Evolutionary conservation across 2,888 invertebrate genomes (phyloP).

Genomic region (Drosophila rubida): DNA sequence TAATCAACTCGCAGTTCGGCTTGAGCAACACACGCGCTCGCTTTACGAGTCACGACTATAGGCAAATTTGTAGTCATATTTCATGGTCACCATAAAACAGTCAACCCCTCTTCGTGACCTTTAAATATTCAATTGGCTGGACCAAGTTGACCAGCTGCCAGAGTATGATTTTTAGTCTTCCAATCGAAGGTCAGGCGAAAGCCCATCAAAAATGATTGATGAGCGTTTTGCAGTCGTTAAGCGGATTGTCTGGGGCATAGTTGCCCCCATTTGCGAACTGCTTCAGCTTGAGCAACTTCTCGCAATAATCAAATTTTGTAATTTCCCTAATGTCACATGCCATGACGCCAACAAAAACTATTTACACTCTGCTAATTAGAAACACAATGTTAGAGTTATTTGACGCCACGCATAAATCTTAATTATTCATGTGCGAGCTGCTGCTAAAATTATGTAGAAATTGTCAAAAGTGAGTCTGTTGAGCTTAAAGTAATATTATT

Average conservation of each 20-base stretch:
- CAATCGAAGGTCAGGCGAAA: constrained; percentile 48
- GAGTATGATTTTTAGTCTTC: constrained; percentile 26
- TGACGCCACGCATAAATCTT: background rate
- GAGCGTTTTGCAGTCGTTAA: constrained; percentile 28
- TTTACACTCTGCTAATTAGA: constrained; percentile 22
- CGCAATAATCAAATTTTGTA: constrained; percentile 1
- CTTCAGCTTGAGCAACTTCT: constrained; percentile 4
- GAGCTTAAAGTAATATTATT: background rate
- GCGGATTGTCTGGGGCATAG: background rate
- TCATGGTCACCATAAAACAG: constrained; percentile 64
- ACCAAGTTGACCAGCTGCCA: constrained; percentile 13
- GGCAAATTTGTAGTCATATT: constrained; percentile 52
- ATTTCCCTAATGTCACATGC: constrained; percentile 11
- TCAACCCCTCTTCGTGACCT: constrained; percentile 29
- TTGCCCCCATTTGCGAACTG: background rate
- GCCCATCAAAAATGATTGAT: constrained; percentile 68
- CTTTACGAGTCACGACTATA: constrained; percentile 12
- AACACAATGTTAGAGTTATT: background rate
- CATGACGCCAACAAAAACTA: constrained; percentile 1
- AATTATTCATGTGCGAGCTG: constrained; percentile 31
- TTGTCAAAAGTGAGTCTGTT: background rate
- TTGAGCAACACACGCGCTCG: constrained; percentile 7
- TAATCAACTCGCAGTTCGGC: constrained; percentile 65
- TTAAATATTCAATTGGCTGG: constrained; percentile 66
- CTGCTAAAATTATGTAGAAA: constrained; percentile 4